A percentile compares a stretch with the other conserved stretches of the same genome.
phyloP scores from a whole-genome alignment of 2,113 vertebrate species.

The Hippotragus niger region DNA sequence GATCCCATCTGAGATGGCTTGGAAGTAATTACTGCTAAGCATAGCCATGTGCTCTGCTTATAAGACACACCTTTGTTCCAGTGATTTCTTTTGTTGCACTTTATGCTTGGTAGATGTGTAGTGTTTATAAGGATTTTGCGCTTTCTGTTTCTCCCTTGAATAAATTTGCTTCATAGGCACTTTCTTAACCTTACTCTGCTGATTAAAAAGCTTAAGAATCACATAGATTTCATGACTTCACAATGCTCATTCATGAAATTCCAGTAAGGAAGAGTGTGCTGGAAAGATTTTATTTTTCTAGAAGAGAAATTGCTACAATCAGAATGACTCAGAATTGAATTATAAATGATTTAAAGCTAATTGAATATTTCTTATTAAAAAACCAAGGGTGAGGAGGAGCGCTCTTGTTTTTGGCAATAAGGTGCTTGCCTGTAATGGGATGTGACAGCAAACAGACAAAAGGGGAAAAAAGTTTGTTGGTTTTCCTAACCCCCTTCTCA shows the following conservation, averaged over 20 bases:
- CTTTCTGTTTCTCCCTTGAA: slow-evolving; percentile 44
- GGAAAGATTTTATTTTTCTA: slow-evolving; percentile 34
- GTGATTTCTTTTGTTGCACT: slow-evolving; percentile 24
- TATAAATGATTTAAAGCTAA: slow-evolving; percentile 53
- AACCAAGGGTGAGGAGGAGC: background rate
- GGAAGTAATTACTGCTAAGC: slow-evolving; percentile 36
- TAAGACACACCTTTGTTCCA: background rate
- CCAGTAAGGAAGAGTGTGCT: background rate
- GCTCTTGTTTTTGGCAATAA: slow-evolving; percentile 42
- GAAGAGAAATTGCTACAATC: background rate
- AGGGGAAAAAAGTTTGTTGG: slow-evolving; percentile 2
- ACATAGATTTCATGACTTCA: slow-evolving; percentile 23
- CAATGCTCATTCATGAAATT: slow-evolving; percentile 27
- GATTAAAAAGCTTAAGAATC: slow-evolving; percentile 36
- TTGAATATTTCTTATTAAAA: slow-evolving; percentile 19
- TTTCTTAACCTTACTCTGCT: slow-evolving; percentile 30
- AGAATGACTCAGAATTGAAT: slow-evolving; percentile 14
- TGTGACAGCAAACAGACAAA: slow-evolving; percentile 43
- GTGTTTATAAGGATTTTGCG: slow-evolving; percentile 14
- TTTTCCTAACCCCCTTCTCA: background rate
- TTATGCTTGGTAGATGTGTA: background rate
- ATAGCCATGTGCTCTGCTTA: background rate
- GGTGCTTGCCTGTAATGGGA: slow-evolving; percentile 4
- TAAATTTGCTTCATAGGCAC: slow-evolving; percentile 26
- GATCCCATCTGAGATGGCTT: background rate